Evolutionary conservation across 1,140 invertebrate genomes (phyloP), one percentile per base, ranked within the genome.

Genomic region (Diprion similis): DNA sequence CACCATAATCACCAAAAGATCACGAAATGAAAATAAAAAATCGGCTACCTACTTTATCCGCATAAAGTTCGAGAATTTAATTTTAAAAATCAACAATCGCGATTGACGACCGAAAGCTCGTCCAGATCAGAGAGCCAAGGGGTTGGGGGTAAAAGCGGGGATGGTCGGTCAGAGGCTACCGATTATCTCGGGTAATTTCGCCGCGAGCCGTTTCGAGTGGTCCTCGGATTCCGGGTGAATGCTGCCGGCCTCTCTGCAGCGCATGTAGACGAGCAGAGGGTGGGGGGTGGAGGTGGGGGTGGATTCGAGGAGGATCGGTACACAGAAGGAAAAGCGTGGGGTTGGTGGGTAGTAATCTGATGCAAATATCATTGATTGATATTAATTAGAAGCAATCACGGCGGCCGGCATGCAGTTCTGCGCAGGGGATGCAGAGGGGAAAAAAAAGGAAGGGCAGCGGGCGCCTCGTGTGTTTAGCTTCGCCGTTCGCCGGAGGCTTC

Each of bases 311-410:
- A 59, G 4, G n/a, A 15, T 59, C 51, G 51, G 51, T 59, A 17
- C 51, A 17, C 4, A 17, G 51, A 9, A 59, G 51, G 51, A 59
- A 59, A 6, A 59, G 6, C 11, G 51, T 15, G n/a, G 24, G 24
- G 24, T 6, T 37, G 24, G 1, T 6, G 6, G 72, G 24, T 18
- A 13, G 47, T 73, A 73, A 73, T 73, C 68, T 17, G 68, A 73
- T 73, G 72, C 72, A 73, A 73, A 73, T 73, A 73, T 73, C 72
- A 73, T 73, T 73, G 72, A 73, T 73, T 73, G 68, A 73, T 73
- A 73, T 73, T 73, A 73, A 73, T 73, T 73, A 73, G 68, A 73
- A 73, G 72, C 72, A 73, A 73, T 73, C 68, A 72, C 19, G 59
- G 18, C 46, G 19, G 11, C 24, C 46, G 15, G 15, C 45, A n/a